These are phyloP conservation scores for Bovichtus variegatus DNA, from an alignment of 2,797 vertebrate genomes.

Conservation along the genomic window DNA sequence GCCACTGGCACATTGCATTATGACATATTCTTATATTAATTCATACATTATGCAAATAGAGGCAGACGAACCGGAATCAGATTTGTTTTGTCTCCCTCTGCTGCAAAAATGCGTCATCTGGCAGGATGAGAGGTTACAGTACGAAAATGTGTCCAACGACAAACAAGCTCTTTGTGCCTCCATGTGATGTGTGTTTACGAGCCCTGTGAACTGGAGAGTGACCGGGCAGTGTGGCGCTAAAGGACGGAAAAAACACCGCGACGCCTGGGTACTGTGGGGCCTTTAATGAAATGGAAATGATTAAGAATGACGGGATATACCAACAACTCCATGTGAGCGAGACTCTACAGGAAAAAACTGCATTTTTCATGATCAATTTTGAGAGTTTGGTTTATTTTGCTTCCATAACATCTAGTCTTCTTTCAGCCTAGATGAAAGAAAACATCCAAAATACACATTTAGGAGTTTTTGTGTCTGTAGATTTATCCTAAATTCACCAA, in stretches of 20 bases:
- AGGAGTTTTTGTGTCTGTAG: no score
- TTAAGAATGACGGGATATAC: neutral
- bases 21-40: neutral
- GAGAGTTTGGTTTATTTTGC: no score
- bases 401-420: no score
- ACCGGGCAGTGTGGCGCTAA: neutral
- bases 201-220: constrained; percentile 1
- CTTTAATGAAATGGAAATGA: constrained; percentile 8
- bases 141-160: constrained; percentile 6
- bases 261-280: neutral
- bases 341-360: no score
- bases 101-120: constrained; percentile 30
- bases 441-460: no score
- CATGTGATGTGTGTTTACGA: constrained; percentile 21
- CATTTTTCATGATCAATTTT: no score
- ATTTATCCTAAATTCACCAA: no score
- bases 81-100: constrained; percentile 43
- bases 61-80: neutral
- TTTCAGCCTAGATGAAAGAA: no score
- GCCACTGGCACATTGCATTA: neutral
- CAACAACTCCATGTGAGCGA: neutral
- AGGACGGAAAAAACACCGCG: neutral
- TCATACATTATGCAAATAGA: neutral
- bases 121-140: constrained; percentile 3
- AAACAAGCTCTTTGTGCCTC: constrained; percentile 19